Base-by-base conservation (phyloP, 2,113 vertebrate species). In the Carollia perspicillata region DNA sequence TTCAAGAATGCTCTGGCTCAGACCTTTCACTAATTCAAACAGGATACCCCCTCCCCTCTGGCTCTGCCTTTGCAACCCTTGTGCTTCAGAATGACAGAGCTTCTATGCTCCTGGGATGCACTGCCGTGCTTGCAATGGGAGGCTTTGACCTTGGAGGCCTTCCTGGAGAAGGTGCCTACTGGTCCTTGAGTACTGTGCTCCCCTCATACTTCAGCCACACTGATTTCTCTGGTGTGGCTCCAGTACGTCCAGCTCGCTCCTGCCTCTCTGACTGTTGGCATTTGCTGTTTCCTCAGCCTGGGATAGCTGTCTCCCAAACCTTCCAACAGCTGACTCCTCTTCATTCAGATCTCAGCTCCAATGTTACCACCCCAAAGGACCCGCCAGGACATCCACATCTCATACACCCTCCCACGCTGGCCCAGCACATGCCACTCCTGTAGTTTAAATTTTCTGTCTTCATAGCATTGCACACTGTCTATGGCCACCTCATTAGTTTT, bases 201-300 rank as follows among this genome's bases (percentile, higher is more conserved):
- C 53, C 5, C 20, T 53, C 68, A 0, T 0, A 8, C 42, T 37
- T 28, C 16, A 2, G 9, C 30, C 66, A 20, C 23, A 0, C 20
- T 23, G 68, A 33, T 37, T 53, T 42, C 79, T 69, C n/a, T 40
- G 22, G 33, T 1, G 6, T 30, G 42, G 18, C 9, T 75, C 42
- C 63, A 28, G 9, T 2, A 6, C 10, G 2, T 33, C 60, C 37
- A 2, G 44, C 13, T 23, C 23, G 10, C 14, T 63, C 28, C 23
- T 1, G 3, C 37, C 30, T 35, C 30, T 35, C 4, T 9, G 9
- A 60, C 0, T 53, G 5, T 51, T 60, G 78, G 72, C 18, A 26
- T 8, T 33, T 53, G 22, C 35, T 30, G 0, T 65, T 47, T 10
- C 42, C 30, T 72, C 78, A 40, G 47, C 23, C 88, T 55, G 4